A percentile compares a stretch with the other conserved stretches of the same genome.
These are phyloP conservation scores for Heliothis peltigera DNA, from an alignment of 2,888 invertebrate species.

Conservation along the genomic window DNA sequence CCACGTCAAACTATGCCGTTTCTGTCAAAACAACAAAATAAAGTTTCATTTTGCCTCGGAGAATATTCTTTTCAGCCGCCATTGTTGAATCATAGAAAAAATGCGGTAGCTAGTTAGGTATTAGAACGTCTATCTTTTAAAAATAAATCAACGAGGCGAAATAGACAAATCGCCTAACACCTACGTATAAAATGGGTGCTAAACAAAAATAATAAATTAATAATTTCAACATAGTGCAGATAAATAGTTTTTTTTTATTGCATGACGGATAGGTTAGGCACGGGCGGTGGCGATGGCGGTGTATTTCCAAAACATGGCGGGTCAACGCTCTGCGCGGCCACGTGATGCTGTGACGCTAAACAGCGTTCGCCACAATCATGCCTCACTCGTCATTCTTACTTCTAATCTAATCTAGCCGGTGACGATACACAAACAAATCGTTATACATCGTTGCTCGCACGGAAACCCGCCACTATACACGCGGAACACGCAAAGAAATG, in stretches of 20 bases:
- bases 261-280: slow-evolving; percentile 70
- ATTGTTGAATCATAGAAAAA: slow-evolving; percentile 42
- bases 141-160: slow-evolving; percentile 64
- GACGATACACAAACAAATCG: slow-evolving; percentile 59
- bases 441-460: slow-evolving; percentile 67
- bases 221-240: slow-evolving; percentile 66
- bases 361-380: slow-evolving; percentile 69
- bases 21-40: background rate
- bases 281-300: slow-evolving; percentile 63
- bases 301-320: slow-evolving; percentile 86
- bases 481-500: slow-evolving; percentile 57
- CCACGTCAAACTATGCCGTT: background rate
- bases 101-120: slow-evolving; percentile 48
- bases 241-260: slow-evolving; percentile 73
- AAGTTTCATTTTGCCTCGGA: background rate
- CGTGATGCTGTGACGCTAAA: slow-evolving; percentile 84
- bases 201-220: slow-evolving; percentile 72
- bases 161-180: slow-evolving; percentile 69
- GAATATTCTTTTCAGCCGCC: slow-evolving; percentile 15
- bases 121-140: slow-evolving; percentile 34
- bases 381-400: slow-evolving; percentile 71
- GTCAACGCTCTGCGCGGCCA: slow-evolving; percentile 83
- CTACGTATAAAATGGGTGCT: slow-evolving; percentile 70
- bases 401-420: slow-evolving; percentile 74
- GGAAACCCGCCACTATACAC: slow-evolving; percentile 38